Conservation (phyloP, 1,140 invertebrate species). For the Wasmannia auropunctata region DNA sequence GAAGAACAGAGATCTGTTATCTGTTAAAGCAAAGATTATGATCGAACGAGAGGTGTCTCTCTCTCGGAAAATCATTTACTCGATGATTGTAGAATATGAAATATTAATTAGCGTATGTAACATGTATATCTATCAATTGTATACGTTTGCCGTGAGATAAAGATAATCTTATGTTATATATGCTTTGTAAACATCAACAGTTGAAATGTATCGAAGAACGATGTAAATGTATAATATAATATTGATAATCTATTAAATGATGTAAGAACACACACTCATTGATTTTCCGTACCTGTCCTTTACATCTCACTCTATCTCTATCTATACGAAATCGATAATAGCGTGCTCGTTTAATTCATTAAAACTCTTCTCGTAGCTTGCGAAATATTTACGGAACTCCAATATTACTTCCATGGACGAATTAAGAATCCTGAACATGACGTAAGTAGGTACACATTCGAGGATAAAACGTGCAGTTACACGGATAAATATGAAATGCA, state of each 20-base stretch:
- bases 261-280: background rate
- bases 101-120: conserved; percentile 8
- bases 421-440: conserved; percentile 89
- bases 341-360: conserved; percentile 10
- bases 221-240: background rate
- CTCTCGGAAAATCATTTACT: background rate
- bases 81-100: background rate
- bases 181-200: conserved; percentile 7
- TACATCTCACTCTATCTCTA: background rate
- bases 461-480: conserved; percentile 60
- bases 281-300: background rate
- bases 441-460: conserved; percentile 85
- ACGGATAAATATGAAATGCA: conserved; percentile 10
- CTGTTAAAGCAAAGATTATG: background rate
- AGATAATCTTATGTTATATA: background rate
- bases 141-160: conserved; percentile 12
- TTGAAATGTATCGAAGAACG: background rate
- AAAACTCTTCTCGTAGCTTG: conserved; percentile 85
- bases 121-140: background rate
- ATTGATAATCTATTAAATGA: background rate
- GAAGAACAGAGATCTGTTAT: background rate
- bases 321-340: background rate
- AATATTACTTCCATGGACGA: conserved; percentile 89
- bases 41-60: background rate
- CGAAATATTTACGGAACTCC: conserved; percentile 87